Base-by-base conservation (phyloP, 2,888 invertebrate species). In the Thymelicus lineola region DNA sequence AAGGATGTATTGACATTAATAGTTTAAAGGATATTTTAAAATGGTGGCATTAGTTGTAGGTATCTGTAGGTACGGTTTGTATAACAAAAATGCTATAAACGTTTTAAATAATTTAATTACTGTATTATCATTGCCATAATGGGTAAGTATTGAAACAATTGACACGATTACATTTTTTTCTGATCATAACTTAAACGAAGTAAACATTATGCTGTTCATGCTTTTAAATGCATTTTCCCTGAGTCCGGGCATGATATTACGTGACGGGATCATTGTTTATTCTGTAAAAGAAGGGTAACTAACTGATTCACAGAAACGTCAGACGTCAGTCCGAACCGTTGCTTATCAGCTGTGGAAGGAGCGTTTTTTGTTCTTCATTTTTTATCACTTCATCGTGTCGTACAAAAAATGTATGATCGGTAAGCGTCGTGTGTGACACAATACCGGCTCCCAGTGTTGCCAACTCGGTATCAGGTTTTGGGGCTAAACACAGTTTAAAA, bases 341-440 rank as follows among this genome's bases (percentile, higher is more conserved):
- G 67, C 68, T 68, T 68, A 68, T 91, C 90, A 90, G 90, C 90
- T 90, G 90, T 88, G 69, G 71, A 84, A 80, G 80, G 77, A 82
- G 71, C 77, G 68, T 83, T 88, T 88, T 89, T 87, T 82, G 77
- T 74, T 35, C 20, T 60, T 67, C 55, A 68, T 68, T 69, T 64
- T 64, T 64, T 64, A 50, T 64, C 38, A 63, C 20, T 38, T n/a
- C 70, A 65, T 76, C 77, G 80, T 81, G 82, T 83, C 80, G 82
- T 79, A 80, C 84, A 89, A 90, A 90, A 90, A 91, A 85, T 77
- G 68, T 79, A 78, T 80, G 85, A 82, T 83, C 79, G 77, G 20
- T 20, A 48, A 48, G 53, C 86, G 76, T 82, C 82, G 88, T 81
- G 88, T 89, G 89, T 86, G 90, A 86, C 82, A 80, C 82, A 81